phyloP scores from a whole-genome alignment of 2,113 vertebrate genomes.

The Sylvietta virens region DNA sequence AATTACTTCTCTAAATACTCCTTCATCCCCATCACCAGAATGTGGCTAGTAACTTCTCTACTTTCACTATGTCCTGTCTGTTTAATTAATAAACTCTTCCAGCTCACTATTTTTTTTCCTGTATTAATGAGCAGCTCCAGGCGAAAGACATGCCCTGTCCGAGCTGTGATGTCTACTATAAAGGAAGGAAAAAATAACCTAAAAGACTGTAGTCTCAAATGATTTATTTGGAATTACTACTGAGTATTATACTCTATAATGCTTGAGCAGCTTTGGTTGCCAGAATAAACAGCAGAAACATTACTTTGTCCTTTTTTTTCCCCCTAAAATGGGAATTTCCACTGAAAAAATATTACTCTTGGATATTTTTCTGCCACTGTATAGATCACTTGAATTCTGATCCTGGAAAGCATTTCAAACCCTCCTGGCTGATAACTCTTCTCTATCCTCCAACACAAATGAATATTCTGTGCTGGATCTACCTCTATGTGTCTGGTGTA shows the following conservation, averaged over 20 bases:
- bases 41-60: neutral
- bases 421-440: neutral
- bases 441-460: neutral
- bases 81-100: neutral
- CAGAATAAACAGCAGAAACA: neutral
- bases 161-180: neutral
- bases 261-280: neutral
- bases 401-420: neutral
- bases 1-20: neutral
- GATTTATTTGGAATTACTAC: neutral
- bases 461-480: neutral
- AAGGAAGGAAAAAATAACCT: neutral
- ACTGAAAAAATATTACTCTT: neutral
- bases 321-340: neutral
- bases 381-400: neutral
- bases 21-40: neutral
- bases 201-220: neutral
- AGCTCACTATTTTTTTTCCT: neutral
- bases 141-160: neutral
- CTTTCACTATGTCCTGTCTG: neutral
- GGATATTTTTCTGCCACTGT: neutral
- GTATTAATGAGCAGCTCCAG: neutral
- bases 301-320: fast-evolving
- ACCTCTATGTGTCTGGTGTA: neutral
- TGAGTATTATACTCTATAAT: neutral